Evolutionary conservation across 2,797 vertebrate genomes (phyloP), one percentile per base, ranked within the genome.

Genomic region (Ctenopoma kingsleyae): DNA sequence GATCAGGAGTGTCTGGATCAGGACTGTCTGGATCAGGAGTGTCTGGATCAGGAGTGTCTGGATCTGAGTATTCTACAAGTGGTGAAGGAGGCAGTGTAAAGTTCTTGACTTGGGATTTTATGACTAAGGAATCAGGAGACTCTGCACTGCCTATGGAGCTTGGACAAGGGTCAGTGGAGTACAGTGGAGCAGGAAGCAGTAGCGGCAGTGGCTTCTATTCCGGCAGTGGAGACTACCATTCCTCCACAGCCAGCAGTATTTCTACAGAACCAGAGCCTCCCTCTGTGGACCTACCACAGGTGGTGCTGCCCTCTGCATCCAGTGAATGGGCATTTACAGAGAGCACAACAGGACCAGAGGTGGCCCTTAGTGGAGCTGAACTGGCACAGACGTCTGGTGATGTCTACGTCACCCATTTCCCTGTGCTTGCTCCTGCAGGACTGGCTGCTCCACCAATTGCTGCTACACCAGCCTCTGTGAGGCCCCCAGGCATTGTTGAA

Each of bases 51-150:
- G 93, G 91, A 22, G 76, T 75, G 16, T 81, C 70, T 47, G 72
- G 89, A 54, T 94, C 91, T 22, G 80, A 85, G 47, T 71, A 55
- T 55, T 88, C 74, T 67, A 82, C 74, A 82, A 83, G 92, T 77
- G 92, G 90, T 92, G 81, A 91, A 11, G 77, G 82, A 66, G 55
- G 63, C 17, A 67, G 60, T 46, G 58, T 92, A 57, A 94, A 91
- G 25, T 92, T 96, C 51, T 80, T 96, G 64, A 91, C 87, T 44
- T 93, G 92, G 20, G 94, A 94, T 71, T 92, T 91, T 62, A 80
- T 94, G 17, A 58, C 90, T 66, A 92, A 95, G 66, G 73, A 81
- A 38, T 87, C 93, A 17, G 91, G 93, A 38, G 87, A 86, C 57
- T 84, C 91, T 35, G 83, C 65, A 0, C 47, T 88, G 56, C 89